Base-by-base conservation (phyloP, 2,797 vertebrate genomes). In the Coilia nasus region DNA sequence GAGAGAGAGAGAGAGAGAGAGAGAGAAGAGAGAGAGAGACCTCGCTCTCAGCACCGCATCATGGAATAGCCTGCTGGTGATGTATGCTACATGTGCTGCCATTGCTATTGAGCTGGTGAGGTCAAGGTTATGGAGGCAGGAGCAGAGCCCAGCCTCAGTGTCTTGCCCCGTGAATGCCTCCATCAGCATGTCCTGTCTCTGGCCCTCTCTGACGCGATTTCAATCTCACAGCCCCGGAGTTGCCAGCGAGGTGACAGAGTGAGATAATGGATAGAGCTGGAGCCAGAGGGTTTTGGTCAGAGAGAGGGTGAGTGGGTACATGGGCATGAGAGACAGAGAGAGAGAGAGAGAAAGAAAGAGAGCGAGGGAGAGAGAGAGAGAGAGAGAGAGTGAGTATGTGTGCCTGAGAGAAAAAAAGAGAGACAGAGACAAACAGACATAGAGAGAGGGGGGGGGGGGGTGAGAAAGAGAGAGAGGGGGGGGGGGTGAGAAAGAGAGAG, bases 201-300 rank as follows among this genome's bases (percentile, higher is more conserved):
- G 15, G 25, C 64, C 64, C 12, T 31, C 35, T 78, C 35, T 41
- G 35, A 78, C 35, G 71, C 19, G 7, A 35, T 78, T 78, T 78
- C 71, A 78, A 78, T 78, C 71, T 78, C 71, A 44, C 71, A 78
- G 31, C 71, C 71, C 35, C 21, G 31, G 71, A 78, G 31, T 78
- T 78, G 71, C 31, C 71, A 78, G 31, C 4, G 31, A 78, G 71
- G 71, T 78, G 71, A 78, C 71, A 78, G 71, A 44, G 71, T 78
- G 71, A 78, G 71, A 78, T 78, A 78, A 78, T 78, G 17, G 71
- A 78, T 75, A 75, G 67, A 75, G 67, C 35, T 78, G 71, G 71
- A 78, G 71, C 71, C 71, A 44, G 71, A 78, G 17, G 31, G 31
- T 44, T 78, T 78, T 15, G 67, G 71, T 21, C 31, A 44, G 71